These are phyloP conservation scores for Dorcus hopei DNA, from an alignment of 2,888 invertebrate species.

Conservation along the genomic window DNA sequence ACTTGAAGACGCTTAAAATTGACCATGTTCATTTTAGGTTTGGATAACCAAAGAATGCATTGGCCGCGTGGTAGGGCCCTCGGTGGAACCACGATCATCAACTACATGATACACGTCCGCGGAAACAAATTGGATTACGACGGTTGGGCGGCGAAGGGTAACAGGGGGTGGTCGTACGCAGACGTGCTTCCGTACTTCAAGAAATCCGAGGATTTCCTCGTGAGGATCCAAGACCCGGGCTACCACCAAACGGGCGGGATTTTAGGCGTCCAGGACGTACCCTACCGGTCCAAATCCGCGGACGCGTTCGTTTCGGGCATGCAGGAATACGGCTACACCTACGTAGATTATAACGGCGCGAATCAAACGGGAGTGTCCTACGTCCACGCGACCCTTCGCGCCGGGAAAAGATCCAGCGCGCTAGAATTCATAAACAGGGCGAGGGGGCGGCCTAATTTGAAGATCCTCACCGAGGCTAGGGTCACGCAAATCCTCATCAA, in stretches of 20 bases:
- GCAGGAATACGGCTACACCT: slow-evolving; percentile 46
- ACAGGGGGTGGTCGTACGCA: slow-evolving; percentile 65
- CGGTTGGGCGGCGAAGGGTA: slow-evolving; percentile 65
- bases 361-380: slow-evolving; percentile 47
- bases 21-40: slow-evolving; percentile 1
- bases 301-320: slow-evolving; percentile 45
- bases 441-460: slow-evolving; percentile 56
- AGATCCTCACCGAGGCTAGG: slow-evolving; percentile 54
- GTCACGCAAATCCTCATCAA: slow-evolving; percentile 60
- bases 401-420: slow-evolving; percentile 56
- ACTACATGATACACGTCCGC: slow-evolving; percentile 71
- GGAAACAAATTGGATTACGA: slow-evolving; percentile 69
- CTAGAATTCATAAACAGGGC: slow-evolving; percentile 58
- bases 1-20: too few relatives aligned
- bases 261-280: slow-evolving; percentile 57
- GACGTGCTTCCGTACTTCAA: slow-evolving; percentile 53
- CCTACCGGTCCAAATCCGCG: slow-evolving; percentile 50
- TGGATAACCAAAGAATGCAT: slow-evolving; percentile 38
- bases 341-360: slow-evolving; percentile 49
- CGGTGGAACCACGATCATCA: slow-evolving; percentile 60
- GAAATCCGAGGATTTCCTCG: slow-evolving; percentile 47
- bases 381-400: slow-evolving; percentile 49
- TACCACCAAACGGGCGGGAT: slow-evolving; percentile 63
- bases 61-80: slow-evolving; percentile 60
- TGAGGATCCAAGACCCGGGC: slow-evolving; percentile 43